Conservation (phyloP, 2,113 vertebrate species). For the Cebus imitator region DNA sequence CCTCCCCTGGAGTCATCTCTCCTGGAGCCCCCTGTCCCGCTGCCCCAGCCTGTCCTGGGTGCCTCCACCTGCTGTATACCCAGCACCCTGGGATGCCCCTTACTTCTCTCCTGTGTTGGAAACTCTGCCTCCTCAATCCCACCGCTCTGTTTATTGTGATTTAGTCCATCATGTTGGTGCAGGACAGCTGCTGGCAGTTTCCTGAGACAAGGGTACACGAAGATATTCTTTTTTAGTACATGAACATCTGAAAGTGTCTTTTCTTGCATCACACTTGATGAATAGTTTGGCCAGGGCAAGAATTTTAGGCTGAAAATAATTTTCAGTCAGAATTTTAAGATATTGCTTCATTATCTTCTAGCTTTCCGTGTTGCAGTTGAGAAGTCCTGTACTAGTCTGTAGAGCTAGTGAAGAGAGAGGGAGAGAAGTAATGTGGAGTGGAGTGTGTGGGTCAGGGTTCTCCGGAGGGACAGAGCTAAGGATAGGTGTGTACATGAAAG, state of each 20-base stretch:
- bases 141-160: background rate
- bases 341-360: background rate
- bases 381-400: background rate
- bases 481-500: too few species aligned
- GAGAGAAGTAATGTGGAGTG: too few species aligned
- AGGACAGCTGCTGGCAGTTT: background rate
- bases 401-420: background rate
- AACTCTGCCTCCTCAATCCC: background rate
- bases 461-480: too few species aligned
- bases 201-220: background rate
- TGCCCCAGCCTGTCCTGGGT: background rate
- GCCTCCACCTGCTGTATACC: background rate
- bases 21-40: background rate
- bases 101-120: background rate
- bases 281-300: background rate
- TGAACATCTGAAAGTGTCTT: background rate
- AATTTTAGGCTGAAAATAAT: slow-evolving; percentile 8
- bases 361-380: background rate
- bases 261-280: background rate
- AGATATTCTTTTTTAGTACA: background rate
- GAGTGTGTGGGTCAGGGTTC: too few species aligned
- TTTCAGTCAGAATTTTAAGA: background rate
- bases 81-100: background rate
- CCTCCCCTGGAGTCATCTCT: background rate
- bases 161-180: background rate